A percentile compares a stretch with the other conserved stretches of the same genome.
Conservation (phyloP, 2,797 vertebrate genomes). For the Mycteria americana region DNA sequence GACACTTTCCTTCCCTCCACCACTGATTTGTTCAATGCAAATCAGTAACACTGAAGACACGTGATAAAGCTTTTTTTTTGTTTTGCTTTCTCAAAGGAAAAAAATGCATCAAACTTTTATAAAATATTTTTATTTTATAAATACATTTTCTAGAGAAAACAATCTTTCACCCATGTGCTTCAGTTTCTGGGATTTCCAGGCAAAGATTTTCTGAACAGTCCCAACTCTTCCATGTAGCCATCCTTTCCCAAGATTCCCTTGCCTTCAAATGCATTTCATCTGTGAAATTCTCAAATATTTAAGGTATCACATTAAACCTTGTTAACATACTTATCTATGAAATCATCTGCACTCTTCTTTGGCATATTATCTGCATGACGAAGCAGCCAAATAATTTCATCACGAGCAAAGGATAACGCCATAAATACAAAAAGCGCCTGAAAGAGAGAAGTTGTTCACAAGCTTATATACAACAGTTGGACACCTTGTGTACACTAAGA, state of each 20-base stretch:
- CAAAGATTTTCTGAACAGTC: background rate
- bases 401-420: constrained; percentile 96
- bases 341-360: constrained; percentile 98
- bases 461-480: background rate
- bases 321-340: constrained; percentile 93
- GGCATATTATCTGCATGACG: constrained; percentile 98
- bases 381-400: constrained; percentile 98
- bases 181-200: background rate
- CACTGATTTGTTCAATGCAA: background rate
- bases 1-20: background rate
- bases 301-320: background rate
- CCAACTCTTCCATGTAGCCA: background rate
- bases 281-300: background rate
- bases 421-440: constrained; percentile 98
- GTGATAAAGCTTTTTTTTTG: background rate
- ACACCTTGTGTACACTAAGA: background rate
- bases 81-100: background rate
- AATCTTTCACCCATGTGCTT: background rate
- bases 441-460: background rate
- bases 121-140: background rate
- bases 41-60: background rate
- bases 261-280: background rate
- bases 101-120: fast-evolving
- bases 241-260: background rate
- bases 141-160: background rate